These are phyloP conservation scores for Cotesia vestalis DNA, from an alignment of 1,140 invertebrate genomes.

Conservation along the genomic window DNA sequence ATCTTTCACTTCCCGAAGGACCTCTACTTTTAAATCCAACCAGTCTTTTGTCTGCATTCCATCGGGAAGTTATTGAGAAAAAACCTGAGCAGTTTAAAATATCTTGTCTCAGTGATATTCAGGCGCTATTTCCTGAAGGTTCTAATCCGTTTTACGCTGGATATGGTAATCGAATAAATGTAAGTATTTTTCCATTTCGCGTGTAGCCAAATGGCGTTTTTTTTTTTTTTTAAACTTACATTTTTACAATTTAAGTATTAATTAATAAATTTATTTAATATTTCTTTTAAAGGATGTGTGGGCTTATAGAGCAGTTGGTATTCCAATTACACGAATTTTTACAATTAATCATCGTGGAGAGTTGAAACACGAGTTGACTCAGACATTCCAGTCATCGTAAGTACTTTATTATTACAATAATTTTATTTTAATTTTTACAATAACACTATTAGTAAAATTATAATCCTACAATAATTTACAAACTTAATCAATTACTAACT, in stretches of 20 bases:
- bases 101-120: conserved; percentile 94
- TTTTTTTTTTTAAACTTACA: conserved; percentile 3
- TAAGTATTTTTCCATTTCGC: conserved; percentile 63
- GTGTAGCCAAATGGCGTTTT: too few relatives aligned
- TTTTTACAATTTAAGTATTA: neutral
- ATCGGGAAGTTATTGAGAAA: conserved; percentile 99
- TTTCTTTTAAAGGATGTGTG: conserved; percentile 86
- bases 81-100: conserved; percentile 99
- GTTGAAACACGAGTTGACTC: conserved; percentile 93
- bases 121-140: conserved; percentile 86
- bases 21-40: conserved; percentile 97
- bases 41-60: conserved; percentile 95
- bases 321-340: conserved; percentile 95
- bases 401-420: conserved; percentile 64
- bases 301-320: conserved; percentile 96
- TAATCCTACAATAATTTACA: neutral
- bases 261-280: conserved; percentile 29
- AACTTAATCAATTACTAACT: conserved; percentile 5
- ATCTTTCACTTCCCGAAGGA: conserved; percentile 93
- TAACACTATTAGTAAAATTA: neutral
- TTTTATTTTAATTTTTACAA: conserved; percentile 56
- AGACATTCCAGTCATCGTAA: conserved; percentile 98
- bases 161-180: conserved; percentile 97
- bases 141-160: conserved; percentile 97
- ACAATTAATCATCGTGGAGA: conserved; percentile 98